Percentiles rank a stretch among this genome's conserved stretches.
Evolutionary conservation across 1,140 invertebrate genomes (phyloP).

Genomic region (Eufriesea mexicana): DNA sequence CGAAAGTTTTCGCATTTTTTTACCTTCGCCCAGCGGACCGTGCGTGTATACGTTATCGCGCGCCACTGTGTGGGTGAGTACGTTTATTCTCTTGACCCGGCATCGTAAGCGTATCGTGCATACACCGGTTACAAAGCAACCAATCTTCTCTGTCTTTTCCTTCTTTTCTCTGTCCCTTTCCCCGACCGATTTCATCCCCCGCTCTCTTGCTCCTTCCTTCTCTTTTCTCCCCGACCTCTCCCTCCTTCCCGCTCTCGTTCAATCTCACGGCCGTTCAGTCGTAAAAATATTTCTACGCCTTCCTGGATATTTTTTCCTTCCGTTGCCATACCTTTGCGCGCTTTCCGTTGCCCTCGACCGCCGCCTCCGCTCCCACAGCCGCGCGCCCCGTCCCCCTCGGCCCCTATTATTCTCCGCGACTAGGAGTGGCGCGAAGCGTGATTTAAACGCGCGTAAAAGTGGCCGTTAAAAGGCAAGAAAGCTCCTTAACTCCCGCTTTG

Average conservation of each 20-base stretch:
- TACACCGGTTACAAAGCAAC: constrained; percentile 50
- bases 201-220: constrained; percentile 19
- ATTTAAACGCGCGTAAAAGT: constrained; percentile 81
- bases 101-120: constrained; percentile 49
- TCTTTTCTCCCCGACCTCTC: constrained; percentile 4
- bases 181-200: neutral
- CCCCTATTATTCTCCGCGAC: constrained; percentile 48
- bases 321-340: constrained; percentile 9
- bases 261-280: constrained; percentile 55
- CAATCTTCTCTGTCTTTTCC: constrained; percentile 43
- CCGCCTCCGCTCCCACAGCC: neutral
- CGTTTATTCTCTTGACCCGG: constrained; percentile 47
- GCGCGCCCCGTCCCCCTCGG: no score
- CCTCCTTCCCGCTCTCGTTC: constrained; percentile 46
- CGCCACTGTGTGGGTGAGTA: neutral
- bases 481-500: constrained; percentile 80
- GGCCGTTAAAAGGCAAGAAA: constrained; percentile 82
- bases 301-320: constrained; percentile 56
- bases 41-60: constrained; percentile 48
- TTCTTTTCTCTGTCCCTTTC: constrained; percentile 13
- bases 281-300: constrained; percentile 62
- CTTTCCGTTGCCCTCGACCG: neutral
- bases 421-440: constrained; percentile 72
- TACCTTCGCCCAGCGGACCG: constrained; percentile 66
- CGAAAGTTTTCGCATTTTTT: constrained; percentile 81